A percentile compares a stretch with the other conserved stretches of the same genome.
These are phyloP conservation scores for Mus spretus DNA, from an alignment of 2,797 vertebrate species.

Conservation along the genomic window DNA sequence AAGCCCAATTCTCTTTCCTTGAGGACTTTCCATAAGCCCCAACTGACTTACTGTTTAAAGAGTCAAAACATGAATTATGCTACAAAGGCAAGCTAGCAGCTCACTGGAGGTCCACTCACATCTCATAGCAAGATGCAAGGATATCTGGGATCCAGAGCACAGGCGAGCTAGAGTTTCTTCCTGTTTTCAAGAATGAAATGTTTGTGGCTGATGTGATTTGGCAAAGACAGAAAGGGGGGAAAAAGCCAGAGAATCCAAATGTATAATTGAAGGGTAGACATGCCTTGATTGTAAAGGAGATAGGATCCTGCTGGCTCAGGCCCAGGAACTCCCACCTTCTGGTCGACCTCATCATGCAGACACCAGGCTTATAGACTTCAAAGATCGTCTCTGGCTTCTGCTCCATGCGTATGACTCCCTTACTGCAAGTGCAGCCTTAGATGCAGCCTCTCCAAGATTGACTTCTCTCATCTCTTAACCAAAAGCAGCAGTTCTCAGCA, in stretches of 20 bases:
- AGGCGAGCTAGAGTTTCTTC: conserved; percentile 38
- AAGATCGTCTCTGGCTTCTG: conserved; percentile 12
- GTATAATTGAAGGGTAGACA: conserved; percentile 19
- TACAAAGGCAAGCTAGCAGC: conserved; percentile 16
- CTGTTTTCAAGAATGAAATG: conserved; percentile 39
- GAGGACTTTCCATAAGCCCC: neutral
- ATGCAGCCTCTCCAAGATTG: neutral
- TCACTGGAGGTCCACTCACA: conserved; percentile 5
- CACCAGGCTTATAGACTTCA: neutral
- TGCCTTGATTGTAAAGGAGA: conserved; percentile 11
- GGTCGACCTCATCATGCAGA: neutral
- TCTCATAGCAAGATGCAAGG: neutral
- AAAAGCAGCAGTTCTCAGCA: neutral
- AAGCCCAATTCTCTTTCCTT: conserved; percentile 37
- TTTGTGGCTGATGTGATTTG: conserved; percentile 64
- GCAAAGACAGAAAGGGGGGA: neutral
- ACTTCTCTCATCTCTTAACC: neutral
- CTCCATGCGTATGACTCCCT: neutral
- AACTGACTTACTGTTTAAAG: conserved; percentile 42
- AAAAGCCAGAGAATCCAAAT: conserved; percentile 50
- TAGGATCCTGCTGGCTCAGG: neutral
- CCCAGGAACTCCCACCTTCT: neutral
- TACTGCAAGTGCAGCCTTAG: neutral
- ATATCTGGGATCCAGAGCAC: conserved; percentile 14
- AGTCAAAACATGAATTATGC: conserved; percentile 30